A percentile compares a stretch with the other conserved stretches of the same genome.
Evolutionary conservation across 1,140 invertebrate genomes (phyloP).

Genomic region (Brachionus rubens): DNA sequence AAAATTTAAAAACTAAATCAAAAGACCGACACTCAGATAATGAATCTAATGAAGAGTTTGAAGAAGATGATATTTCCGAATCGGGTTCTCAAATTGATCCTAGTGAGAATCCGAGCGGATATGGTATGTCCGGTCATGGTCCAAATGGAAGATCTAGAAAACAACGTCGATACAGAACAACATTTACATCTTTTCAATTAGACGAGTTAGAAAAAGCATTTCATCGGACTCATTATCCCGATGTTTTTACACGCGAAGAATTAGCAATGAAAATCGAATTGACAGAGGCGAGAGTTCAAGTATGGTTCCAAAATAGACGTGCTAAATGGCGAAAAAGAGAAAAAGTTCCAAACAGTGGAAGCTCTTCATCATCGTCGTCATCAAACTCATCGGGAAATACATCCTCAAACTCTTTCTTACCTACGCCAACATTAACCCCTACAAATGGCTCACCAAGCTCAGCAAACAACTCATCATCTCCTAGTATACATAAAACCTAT

Average conservation of each 20-base stretch:
- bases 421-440: background rate
- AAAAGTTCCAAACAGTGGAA: slow-evolving; percentile 67
- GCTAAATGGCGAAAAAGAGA: slow-evolving; percentile 99
- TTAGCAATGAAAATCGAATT: slow-evolving; percentile 89
- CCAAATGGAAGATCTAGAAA: slow-evolving; percentile 51
- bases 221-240: slow-evolving; percentile 91
- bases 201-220: slow-evolving; percentile 96
- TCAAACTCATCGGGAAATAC: background rate
- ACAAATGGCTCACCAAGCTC: background rate
- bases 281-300: slow-evolving; percentile 95
- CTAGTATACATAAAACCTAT: background rate
- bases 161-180: slow-evolving; percentile 79
- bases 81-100: slow-evolving; percentile 7
- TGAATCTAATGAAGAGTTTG: slow-evolving; percentile 25
- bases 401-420: background rate
- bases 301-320: slow-evolving; percentile 98
- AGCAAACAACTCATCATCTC: background rate
- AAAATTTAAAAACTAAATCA: background rate
- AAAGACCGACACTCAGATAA: slow-evolving; percentile 5
- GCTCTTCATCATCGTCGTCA: slow-evolving; percentile 19
- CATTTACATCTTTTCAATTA: slow-evolving; percentile 98
- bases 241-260: slow-evolving; percentile 94
- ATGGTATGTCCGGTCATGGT: slow-evolving; percentile 1
- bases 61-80: slow-evolving; percentile 20
- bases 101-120: background rate